Evolutionary conservation across 2,888 invertebrate species (phyloP), one percentile per base, ranked within the genome.

Genomic region (Netelia melanura): DNA sequence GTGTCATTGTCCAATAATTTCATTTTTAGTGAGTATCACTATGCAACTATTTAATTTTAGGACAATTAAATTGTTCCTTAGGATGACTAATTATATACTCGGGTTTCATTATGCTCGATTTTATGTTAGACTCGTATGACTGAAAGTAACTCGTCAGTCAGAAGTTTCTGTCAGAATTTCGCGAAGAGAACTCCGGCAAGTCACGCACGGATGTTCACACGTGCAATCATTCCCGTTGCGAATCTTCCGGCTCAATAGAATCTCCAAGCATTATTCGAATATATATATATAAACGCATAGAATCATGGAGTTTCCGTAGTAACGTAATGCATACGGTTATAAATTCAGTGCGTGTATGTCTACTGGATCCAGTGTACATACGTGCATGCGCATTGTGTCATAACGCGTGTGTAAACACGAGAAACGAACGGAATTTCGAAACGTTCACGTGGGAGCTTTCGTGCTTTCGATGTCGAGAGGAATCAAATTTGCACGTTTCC

Each of bases 401-500:
- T n/a, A 75, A 54, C 54, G 64, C 64, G 38, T 65, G 54, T 14
- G 64, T 54, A 75, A 65, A 75, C 38, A 68, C n/a, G 38, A 64
- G 64, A 38, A 44, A 67, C 44, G 23, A 67, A 48, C 67, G 67
- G 38, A 17, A 38, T 38, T 25, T 9, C 38, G 38, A 64, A 64
- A 17, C 23, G 64, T 43, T 38, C 61, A 44, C 44, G 62, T 62
- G n/a, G 5, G 56, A 67, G 65, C 21, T 76, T 67, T 67, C 14
- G 56, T 54, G 25, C 44, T 64, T 62, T 38, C 52, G 25, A 44
- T 43, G 54, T 43, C 61, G 25, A 62, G 2, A 48, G 2, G 25
- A 65, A 67, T 72, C 25, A 79, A 71, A 71, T 44, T 38, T 21
- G 38, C 43, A 65, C 70, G 79, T 0, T 71, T 70, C 38, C 25